These are phyloP conservation scores for Sterna hirundo DNA, from an alignment of 2,113 vertebrate species.

Conservation along the genomic window DNA sequence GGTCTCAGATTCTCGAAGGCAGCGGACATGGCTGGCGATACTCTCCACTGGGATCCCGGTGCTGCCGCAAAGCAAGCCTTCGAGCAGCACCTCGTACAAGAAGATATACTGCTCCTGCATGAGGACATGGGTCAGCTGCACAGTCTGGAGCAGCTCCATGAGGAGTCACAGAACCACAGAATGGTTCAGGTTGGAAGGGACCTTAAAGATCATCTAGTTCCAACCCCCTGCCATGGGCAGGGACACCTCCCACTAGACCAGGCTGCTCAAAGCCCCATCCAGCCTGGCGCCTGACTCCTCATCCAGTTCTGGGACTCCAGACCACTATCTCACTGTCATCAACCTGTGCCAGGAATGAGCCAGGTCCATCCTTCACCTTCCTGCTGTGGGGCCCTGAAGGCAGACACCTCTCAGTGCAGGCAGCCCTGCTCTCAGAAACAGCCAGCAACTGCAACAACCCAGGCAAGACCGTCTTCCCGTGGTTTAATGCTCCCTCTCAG, in stretches of 20 bases:
- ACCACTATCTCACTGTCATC: background rate
- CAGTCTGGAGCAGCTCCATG: background rate
- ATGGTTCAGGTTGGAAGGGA: too few species aligned
- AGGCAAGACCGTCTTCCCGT: background rate
- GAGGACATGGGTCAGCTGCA: background rate
- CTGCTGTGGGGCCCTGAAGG: background rate
- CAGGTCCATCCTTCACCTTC: background rate
- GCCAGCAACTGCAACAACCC: background rate
- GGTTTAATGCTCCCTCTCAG: background rate
- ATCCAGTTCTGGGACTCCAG: background rate
- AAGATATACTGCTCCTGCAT: constrained; percentile 68
- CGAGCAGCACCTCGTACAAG: constrained; percentile 48
- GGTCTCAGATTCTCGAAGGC: background rate
- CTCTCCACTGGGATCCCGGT: constrained; percentile 12
- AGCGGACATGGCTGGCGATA: background rate
- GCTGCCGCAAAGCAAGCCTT: constrained; percentile 56
- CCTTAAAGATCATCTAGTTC: too few species aligned
- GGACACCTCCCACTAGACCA: too few species aligned
- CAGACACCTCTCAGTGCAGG: background rate
- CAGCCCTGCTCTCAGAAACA: background rate
- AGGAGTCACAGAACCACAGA: background rate
- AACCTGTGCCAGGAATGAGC: background rate
- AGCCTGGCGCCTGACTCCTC: too few species aligned
- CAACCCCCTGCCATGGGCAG: too few species aligned
- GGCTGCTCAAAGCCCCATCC: too few species aligned